Percentiles rank a stretch among this genome's conserved stretches.
Evolutionary conservation across 2,888 invertebrate genomes (phyloP).

Genomic region (Leptarthrus brevirostris): DNA sequence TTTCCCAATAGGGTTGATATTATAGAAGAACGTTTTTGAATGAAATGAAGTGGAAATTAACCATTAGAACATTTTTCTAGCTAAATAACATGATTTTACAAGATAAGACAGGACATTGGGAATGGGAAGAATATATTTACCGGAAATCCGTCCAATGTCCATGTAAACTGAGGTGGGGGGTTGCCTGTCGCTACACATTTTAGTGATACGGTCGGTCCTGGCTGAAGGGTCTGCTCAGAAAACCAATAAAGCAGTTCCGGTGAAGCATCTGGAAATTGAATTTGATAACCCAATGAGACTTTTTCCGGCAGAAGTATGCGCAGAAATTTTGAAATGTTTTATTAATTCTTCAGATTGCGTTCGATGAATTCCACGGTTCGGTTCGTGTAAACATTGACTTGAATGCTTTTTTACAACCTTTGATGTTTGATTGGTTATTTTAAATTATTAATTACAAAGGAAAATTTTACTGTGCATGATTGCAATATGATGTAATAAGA

Average conservation of each 20-base stretch:
- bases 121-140: constrained; percentile 69
- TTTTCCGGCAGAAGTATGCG: neutral
- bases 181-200: constrained; percentile 96
- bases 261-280: constrained; percentile 76
- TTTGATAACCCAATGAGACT: constrained; percentile 22
- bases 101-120: neutral
- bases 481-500: no score
- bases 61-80: constrained; percentile 53
- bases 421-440: no score
- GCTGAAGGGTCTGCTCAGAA: constrained; percentile 90
- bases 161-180: constrained; percentile 91
- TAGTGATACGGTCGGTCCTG: constrained; percentile 89
- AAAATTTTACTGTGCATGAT: no score
- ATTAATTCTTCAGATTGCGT: neutral
- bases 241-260: constrained; percentile 92
- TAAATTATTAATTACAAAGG: no score
- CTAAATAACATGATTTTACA: constrained; percentile 31
- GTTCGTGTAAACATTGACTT: no score
- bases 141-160: constrained; percentile 90
- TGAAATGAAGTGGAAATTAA: constrained; percentile 54
- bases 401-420: no score
- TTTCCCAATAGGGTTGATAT: constrained; percentile 2
- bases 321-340: neutral
- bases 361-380: no score
- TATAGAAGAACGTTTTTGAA: constrained; percentile 26